Conservation (phyloP, 2,888 invertebrate genomes). For the Ornithoptera alexandrae region DNA sequence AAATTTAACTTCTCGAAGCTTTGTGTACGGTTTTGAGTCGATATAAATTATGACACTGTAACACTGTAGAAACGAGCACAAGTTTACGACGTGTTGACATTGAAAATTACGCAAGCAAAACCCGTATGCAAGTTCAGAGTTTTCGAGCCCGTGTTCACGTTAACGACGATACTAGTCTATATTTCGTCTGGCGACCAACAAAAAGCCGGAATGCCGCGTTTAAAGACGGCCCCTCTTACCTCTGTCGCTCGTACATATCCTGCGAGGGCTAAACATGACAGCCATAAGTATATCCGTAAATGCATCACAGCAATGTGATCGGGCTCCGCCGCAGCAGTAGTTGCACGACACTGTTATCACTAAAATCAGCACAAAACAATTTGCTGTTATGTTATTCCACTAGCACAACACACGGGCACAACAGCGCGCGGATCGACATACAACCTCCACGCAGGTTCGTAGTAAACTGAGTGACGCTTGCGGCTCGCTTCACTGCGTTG, state of each 20-base stretch:
- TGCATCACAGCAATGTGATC: slow-evolving; percentile 83
- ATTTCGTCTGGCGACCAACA: slow-evolving; percentile 46
- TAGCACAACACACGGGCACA: slow-evolving; percentile 72
- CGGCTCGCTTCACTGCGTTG: slow-evolving; percentile 59
- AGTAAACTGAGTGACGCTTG: slow-evolving; percentile 75
- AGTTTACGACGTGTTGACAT: slow-evolving; percentile 62
- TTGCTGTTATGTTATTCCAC: slow-evolving; percentile 75
- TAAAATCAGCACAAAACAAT: slow-evolving; percentile 61
- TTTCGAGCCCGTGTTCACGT: slow-evolving; percentile 37
- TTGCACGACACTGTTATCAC: slow-evolving; percentile 70
- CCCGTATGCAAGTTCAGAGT: slow-evolving; percentile 46
- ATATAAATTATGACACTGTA: slow-evolving; percentile 26
- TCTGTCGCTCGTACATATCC: slow-evolving; percentile 87
- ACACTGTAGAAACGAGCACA: slow-evolving; percentile 25
- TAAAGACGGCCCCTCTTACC: slow-evolving; percentile 82
- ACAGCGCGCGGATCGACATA: slow-evolving; percentile 65
- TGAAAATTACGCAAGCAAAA: slow-evolving; percentile 74
- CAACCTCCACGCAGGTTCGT: slow-evolving; percentile 57
- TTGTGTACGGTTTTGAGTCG: slow-evolving; percentile 6
- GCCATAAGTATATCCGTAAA: slow-evolving; percentile 87
- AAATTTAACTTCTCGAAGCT: slow-evolving; percentile 31
- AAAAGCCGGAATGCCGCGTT: slow-evolving; percentile 74
- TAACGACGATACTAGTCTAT: slow-evolving; percentile 42
- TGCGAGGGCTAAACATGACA: slow-evolving; percentile 85
- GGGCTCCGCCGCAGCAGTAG: slow-evolving; percentile 63